Base-by-base conservation (phyloP, 2,113 vertebrate species). In the Megaleporinus macrocephalus region DNA sequence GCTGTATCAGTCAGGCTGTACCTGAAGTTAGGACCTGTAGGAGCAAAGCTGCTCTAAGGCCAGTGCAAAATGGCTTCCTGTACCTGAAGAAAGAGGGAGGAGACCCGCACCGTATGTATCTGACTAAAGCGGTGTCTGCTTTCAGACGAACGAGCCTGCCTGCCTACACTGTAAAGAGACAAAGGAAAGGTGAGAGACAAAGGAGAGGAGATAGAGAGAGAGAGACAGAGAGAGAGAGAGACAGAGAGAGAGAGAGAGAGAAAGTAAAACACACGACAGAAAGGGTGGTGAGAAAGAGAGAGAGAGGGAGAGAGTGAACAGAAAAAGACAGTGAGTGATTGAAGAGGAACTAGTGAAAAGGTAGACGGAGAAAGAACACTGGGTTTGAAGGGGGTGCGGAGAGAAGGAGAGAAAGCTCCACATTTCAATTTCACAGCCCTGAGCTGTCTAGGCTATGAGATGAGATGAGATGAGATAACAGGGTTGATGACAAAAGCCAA, bases 401-500 rank as follows among this genome's bases (percentile, higher is more conserved):
- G 36, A 27, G 29, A 13, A n/a, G 9, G n/a, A 65, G 13, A n/a
- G 7, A 22, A 70, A 11, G 12, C 26, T 53, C 29, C 53, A 20
- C n/a, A 55, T 27, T 78, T 57, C 66, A 71, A 71, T 71, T 24
- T 20, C 30, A 55, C 16, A 57, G 65, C n/a, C 53, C 49, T 78
- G 65, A 55, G 53, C 27, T 68, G 65, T 69, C 33, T 55, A 29
- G 30, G 55, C 12, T 44, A 10, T 44, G 24, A 61, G 57, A 61
- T 61, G 24, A 71, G 51, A 70, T 59, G 10, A 66, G 66, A 70
- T 44, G 11, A 66, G 47, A 65, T 66, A 55, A 78, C 44, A 10
- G 24, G 41, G n/a, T 59, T 16, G 68, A 70, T 79, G 53, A 79
- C 77, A 79, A 79, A 61, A 70, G 14, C 33, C 51, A 44, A 24